Evolutionary conservation across 1,140 invertebrate species (phyloP), one percentile per base, ranked within the genome.

Genomic region (Dolichoris vasculosae): DNA sequence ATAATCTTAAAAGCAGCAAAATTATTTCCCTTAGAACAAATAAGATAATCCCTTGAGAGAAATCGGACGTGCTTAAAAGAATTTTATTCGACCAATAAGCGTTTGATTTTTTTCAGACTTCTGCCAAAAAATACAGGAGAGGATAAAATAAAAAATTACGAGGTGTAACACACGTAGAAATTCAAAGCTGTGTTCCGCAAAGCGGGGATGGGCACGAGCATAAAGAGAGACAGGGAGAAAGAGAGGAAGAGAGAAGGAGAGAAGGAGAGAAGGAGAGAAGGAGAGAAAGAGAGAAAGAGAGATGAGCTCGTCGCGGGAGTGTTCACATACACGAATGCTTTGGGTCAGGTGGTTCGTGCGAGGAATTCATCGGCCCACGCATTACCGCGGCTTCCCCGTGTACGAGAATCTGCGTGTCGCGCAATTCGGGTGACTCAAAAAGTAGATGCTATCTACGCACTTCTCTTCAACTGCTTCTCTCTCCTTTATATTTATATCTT

Each of bases 361-460:
- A 81, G 82, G 83, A 86, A 86, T 88, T 86, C 80, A 64, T 83
- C 80, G 76, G 69, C 85, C 85, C 85, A 86, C 87, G 87, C 87
- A 76, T 35, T 32, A 30, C 30, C 75, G 35, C 46, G 35, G 83
- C 59, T 26, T 26, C 9, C 23, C 46, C 23, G 43, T 73, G 69
- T 13, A 43, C 40, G 79, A 59, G 86, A 87, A 84, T 87, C 79
- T 81, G 86, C 82, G 20, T 75, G 87, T 85, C 87, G 86, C 87
- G 79, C 85, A 64, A 87, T 87, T 87, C 86, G n/a, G 71, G 71
- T 59, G 73, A 82, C 76, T 79, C 83, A 69, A 32, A 77, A 79
- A 80, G 38, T 46, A 75, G 63, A 79, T 81, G 38, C n/a, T 81
- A 77, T 77, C 82, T 48, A 40, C 32, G 35, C 9, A 3, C 46